Base-by-base conservation (phyloP, 2,888 invertebrate genomes). In the Coenonympha arcania region DNA sequence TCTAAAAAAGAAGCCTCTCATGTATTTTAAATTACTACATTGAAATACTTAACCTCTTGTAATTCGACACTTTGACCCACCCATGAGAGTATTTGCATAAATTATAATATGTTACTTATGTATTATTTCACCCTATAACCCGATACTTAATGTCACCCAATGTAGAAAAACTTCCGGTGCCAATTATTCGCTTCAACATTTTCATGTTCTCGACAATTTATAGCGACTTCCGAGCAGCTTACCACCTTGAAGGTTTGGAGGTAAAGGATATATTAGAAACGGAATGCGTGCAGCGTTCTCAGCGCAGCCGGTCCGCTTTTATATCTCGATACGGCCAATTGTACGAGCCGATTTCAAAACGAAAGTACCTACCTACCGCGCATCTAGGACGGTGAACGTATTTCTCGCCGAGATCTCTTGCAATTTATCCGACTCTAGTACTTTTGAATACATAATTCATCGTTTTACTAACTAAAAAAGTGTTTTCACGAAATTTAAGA, bases 321-420 rank as follows among this genome's bases (percentile, higher is more conserved):
- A 74, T 76, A 74, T 76, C 83, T 81, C 79, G 82, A 79, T 77
- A 82, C 82, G 81, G 83, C 76, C 82, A 83, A 84, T 84, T 84
- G 85, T 84, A 76, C 77, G 81, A 77, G 78, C 77, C 79, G 85
- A 85, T 85, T 85, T 86, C 86, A 83, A 85, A 86, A 85, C 82
- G 86, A 86, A 86, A 86, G 86, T 85, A 82, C 82, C 75, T 85
- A 82, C 82, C 75, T 83, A 82, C 82, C 75, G 76, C 79, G 80
- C 85, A 84, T 83, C 83, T 83, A 80, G 85, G 85, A 80, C 84
- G 85, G 84, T 84, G 85, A 86, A 84, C 85, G 85, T 85, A 83
- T 79, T 83, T 80, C 81, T 80, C 77, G 77, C 60, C 63, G 75
- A 75, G 79, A 83, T 82, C 79, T 84, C 80, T 80, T 83, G 82